Percentiles rank a stretch among this genome's conserved stretches.
Conservation (phyloP, 1,140 invertebrate species). For the Aphelenchoides besseyi region DNA sequence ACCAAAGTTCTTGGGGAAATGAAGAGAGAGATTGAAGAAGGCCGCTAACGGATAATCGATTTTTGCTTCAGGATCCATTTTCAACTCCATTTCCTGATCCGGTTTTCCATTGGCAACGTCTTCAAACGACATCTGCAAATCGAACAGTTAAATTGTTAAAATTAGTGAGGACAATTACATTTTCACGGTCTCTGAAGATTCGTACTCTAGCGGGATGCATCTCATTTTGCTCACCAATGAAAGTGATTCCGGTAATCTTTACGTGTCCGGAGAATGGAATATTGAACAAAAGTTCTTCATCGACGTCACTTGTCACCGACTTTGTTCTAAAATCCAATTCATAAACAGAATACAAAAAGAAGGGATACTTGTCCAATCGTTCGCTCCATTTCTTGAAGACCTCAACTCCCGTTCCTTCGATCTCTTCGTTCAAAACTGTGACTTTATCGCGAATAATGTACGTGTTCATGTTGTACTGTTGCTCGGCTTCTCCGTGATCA, state of each 20-base stretch:
- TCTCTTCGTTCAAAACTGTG: constrained; percentile 74
- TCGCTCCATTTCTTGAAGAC: constrained; percentile 91
- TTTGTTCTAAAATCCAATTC: constrained; percentile 63
- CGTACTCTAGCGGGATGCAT: constrained; percentile 78
- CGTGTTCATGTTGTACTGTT: constrained; percentile 79
- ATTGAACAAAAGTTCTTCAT: constrained; percentile 88
- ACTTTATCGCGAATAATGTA: constrained; percentile 65
- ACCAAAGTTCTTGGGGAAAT: constrained; percentile 83
- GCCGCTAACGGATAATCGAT: constrained; percentile 82
- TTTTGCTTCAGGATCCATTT: constrained; percentile 73
- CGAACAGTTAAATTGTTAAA: constrained; percentile 20
- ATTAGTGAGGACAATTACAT: constrained; percentile 33
- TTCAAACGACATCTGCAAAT: constrained; percentile 86
- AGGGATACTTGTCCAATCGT: constrained; percentile 73
- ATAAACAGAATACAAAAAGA: constrained; percentile 7
- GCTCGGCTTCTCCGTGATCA: constrained; percentile 70
- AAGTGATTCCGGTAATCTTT: constrained; percentile 86
- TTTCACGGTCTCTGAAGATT: constrained; percentile 70
- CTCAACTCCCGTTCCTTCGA: constrained; percentile 77
- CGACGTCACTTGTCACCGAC: constrained; percentile 89
- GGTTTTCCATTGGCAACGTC: constrained; percentile 69
- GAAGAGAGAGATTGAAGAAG: constrained; percentile 79
- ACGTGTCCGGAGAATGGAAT: constrained; percentile 92
- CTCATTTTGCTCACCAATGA: constrained; percentile 79
- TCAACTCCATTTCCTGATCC: constrained; percentile 87